phyloP scores from a whole-genome alignment of 2,113 vertebrate species.

The Notechis scutatus region DNA sequence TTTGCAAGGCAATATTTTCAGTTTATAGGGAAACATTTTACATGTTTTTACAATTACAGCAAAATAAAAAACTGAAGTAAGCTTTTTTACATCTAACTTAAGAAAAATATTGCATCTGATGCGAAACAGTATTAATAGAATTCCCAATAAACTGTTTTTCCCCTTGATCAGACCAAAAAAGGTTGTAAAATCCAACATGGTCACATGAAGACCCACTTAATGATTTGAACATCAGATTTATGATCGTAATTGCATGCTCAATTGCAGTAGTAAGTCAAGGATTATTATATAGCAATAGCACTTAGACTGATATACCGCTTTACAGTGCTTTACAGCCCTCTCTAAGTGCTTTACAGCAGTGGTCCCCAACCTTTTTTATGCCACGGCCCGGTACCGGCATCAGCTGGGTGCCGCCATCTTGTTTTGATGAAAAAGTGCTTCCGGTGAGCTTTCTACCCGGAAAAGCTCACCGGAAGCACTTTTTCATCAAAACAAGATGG shows the following conservation, averaged over 20 bases:
- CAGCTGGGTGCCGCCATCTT: no score
- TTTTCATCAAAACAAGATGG: no score
- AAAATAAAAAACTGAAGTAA: not conserved
- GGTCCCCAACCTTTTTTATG: no score
- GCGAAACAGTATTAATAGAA: not conserved
- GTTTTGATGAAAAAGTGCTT: no score
- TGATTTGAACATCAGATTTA: not conserved
- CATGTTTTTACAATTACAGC: not conserved
- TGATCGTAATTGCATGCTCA: not conserved
- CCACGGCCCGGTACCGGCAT: no score
- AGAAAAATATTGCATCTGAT: conserved; percentile 9
- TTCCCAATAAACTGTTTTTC: not conserved
- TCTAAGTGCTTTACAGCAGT: no score
- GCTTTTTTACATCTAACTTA: not conserved
- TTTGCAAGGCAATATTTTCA: conserved; percentile 13
- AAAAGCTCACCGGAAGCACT: no score
- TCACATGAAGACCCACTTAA: not conserved
- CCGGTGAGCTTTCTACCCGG: no score
- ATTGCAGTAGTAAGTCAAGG: not conserved
- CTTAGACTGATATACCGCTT: no score
- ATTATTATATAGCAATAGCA: not conserved
- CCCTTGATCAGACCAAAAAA: not conserved
- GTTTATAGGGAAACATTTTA: conserved; percentile 11
- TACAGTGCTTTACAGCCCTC: no score
- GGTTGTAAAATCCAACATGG: not conserved